Conservation (phyloP, 1,140 invertebrate species). For the Andricus grossulariae region DNA sequence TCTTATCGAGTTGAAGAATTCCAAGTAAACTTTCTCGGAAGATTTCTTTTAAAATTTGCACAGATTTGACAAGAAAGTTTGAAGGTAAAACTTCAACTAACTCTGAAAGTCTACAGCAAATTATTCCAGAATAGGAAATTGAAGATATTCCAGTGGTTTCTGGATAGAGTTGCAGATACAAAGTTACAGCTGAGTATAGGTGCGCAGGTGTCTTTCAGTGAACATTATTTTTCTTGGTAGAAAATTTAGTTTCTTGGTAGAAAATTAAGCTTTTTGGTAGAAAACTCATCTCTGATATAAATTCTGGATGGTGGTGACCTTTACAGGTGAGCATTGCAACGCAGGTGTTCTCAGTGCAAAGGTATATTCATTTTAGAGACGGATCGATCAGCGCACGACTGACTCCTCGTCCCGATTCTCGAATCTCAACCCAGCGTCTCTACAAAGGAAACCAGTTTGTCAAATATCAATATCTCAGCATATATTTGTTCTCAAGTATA, state of each 20-base stretch:
- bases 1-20: neutral
- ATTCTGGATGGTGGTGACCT: neutral
- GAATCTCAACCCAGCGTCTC: conserved; percentile 6
- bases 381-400: conserved; percentile 28
- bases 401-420: conserved; percentile 8
- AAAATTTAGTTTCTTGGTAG: too few species aligned
- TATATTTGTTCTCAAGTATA: conserved; percentile 12
- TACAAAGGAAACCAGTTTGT: neutral
- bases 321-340: conserved; percentile 7
- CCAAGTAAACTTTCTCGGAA: neutral
- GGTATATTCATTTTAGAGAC: conserved; percentile 15
- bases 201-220: conserved; percentile 5
- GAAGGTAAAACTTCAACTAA: too few species aligned
- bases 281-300: too few species aligned
- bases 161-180: neutral
- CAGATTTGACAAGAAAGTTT: neutral
- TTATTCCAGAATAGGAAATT: neutral
- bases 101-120: neutral
- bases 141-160: neutral
- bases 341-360: neutral
- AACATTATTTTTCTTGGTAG: too few species aligned
- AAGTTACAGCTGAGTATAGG: neutral
- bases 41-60: neutral
- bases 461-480: conserved; percentile 17
- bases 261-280: too few species aligned